These are phyloP conservation scores for Hetaerina titia DNA, from an alignment of 2,888 invertebrate species.

Conservation along the genomic window DNA sequence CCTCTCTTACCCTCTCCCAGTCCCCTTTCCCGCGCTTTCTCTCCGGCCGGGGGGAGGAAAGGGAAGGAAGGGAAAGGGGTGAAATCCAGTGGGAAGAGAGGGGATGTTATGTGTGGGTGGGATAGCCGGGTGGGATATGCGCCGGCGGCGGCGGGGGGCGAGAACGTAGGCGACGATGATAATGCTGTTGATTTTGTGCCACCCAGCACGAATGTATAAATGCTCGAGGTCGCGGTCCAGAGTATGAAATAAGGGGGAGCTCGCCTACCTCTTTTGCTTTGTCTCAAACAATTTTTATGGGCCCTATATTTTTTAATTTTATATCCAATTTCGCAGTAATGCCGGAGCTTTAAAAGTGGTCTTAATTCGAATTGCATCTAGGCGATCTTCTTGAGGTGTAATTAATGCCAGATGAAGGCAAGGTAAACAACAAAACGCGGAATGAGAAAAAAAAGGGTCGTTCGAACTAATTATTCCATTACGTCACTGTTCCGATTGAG, in stretches of 20 bases:
- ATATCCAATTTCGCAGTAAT: not conserved
- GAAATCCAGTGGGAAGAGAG: constrained; percentile 56
- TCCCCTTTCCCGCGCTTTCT: not conserved
- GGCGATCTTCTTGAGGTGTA: not conserved
- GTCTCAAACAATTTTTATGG: not conserved
- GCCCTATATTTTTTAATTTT: not conserved
- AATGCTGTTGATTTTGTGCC: constrained; percentile 70
- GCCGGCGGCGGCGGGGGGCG: constrained; percentile 37
- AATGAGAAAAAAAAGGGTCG: not conserved
- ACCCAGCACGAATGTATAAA: constrained; percentile 8
- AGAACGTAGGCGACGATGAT: constrained; percentile 71
- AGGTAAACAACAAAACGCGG: not conserved
- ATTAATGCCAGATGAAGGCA: not conserved
- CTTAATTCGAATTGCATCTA: not conserved
- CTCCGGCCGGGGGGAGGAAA: not conserved
- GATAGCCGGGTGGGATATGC: constrained; percentile 4
- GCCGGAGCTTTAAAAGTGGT: not conserved
- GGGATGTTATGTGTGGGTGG: constrained; percentile 53
- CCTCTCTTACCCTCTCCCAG: not conserved
- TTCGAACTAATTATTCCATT: not conserved
- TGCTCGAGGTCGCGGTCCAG: constrained; percentile 5
- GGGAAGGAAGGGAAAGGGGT: not conserved
- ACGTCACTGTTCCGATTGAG: not conserved
- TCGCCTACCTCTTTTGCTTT: not conserved
- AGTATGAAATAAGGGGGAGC: not conserved